Evolutionary conservation across 2,888 invertebrate genomes (phyloP).

Genomic region (Meiosimyza platycephala): DNA sequence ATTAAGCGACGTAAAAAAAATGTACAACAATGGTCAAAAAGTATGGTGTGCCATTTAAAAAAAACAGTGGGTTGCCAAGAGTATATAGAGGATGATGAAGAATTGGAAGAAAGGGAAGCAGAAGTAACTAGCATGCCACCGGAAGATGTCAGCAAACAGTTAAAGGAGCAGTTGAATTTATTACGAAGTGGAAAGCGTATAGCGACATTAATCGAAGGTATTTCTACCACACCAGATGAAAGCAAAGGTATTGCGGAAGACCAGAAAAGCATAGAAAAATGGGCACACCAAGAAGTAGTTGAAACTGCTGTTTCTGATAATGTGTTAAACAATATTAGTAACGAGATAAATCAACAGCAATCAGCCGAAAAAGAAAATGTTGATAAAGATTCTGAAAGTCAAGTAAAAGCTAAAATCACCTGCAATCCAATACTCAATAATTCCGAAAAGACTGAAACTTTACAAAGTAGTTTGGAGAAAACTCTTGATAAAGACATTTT

Average conservation of each 20-base stretch:
- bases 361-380: not conserved
- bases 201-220: constrained; percentile 53
- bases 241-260: not conserved
- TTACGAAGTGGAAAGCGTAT: constrained; percentile 57
- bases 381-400: no score
- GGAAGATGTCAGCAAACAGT: constrained; percentile 59
- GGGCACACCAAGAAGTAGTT: constrained; percentile 42
- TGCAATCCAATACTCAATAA: not conserved
- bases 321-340: not conserved
- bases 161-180: constrained; percentile 63
- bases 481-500: constrained; percentile 46
- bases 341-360: not conserved
- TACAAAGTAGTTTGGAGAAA: constrained; percentile 43
- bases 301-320: not conserved
- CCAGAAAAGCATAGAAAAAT: not conserved
- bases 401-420: not conserved
- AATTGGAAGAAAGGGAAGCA: constrained; percentile 29
- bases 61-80: constrained; percentile 49
- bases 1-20: constrained; percentile 52
- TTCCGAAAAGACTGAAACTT: constrained; percentile 33
- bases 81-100: constrained; percentile 49
- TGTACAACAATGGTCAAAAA: constrained; percentile 58
- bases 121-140: constrained; percentile 32
- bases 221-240: not conserved
- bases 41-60: constrained; percentile 52